Percentiles rank a stretch among this genome's conserved stretches.
Conservation (phyloP, 2,113 vertebrate genomes). For the Bungarus multicinctus region DNA sequence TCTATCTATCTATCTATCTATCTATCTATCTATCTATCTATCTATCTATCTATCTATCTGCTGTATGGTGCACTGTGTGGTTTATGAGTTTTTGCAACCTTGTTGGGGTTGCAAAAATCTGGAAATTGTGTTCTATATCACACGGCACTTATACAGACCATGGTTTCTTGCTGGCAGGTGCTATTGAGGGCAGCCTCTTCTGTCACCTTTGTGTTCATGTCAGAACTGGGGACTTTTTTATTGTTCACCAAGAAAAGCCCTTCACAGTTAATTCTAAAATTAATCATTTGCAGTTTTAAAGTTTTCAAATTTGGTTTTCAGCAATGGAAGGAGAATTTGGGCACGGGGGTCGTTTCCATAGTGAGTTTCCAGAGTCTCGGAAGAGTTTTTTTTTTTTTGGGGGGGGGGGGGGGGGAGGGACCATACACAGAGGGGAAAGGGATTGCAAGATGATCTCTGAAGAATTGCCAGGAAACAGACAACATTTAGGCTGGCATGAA, state of each 20-base stretch:
- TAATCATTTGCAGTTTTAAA: neutral
- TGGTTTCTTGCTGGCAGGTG: neutral
- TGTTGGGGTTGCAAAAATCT: neutral
- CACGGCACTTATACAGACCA: neutral
- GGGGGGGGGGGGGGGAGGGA: neutral
- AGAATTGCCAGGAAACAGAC: neutral
- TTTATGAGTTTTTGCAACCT: neutral
- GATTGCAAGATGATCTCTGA: neutral
- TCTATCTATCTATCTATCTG: no score
- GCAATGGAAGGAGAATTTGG: neutral
- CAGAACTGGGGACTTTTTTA: neutral
- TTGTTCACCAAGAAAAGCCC: neutral
- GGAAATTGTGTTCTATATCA: neutral
- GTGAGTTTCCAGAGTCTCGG: neutral
- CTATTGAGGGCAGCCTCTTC: neutral
- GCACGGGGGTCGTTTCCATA: neutral
- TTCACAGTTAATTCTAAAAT: neutral
- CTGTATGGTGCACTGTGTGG: neutral
- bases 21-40: no score
- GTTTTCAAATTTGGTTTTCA: neutral
- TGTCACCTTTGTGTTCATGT: neutral
- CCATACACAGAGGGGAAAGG: neutral
- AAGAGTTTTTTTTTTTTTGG: neutral
- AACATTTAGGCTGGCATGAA: neutral
- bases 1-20: no score